These are phyloP conservation scores for Xenus cinereus DNA, from an alignment of 2,113 vertebrate genomes.

Conservation along the genomic window DNA sequence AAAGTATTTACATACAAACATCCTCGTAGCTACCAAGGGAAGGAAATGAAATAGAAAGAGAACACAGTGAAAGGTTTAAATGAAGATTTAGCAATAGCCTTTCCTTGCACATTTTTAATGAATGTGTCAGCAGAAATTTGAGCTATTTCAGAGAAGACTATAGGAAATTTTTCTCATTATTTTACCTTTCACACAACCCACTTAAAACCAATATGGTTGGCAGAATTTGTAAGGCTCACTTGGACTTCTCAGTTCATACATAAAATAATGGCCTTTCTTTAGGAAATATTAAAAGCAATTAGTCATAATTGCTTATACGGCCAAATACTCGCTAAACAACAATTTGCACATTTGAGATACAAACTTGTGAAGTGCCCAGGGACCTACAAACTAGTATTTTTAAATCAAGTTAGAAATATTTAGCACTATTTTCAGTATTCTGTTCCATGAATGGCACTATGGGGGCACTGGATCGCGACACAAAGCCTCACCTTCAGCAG, in stretches of 20 bases:
- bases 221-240: fast-evolving
- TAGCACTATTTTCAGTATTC: neutral
- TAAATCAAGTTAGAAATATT: neutral
- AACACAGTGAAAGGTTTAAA: slow-evolving; percentile 10
- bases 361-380: neutral
- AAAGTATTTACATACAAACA: slow-evolving; percentile 33
- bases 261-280: neutral
- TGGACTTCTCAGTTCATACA: neutral
- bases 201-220: fast-evolving
- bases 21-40: slow-evolving; percentile 28
- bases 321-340: neutral
- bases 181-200: neutral
- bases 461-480: neutral
- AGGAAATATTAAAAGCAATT: neutral
- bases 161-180: neutral
- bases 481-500: neutral
- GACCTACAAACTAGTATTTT: neutral
- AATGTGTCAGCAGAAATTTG: neutral
- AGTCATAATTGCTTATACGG: neutral
- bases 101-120: neutral
- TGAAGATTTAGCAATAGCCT: neutral
- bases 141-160: neutral
- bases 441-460: neutral
- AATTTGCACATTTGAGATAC: neutral
- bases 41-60: slow-evolving; percentile 23